Percentiles rank a stretch among this genome's conserved stretches.
Evolutionary conservation across 1,140 invertebrate genomes (phyloP).

Genomic region (Saccostrea cuccullata): DNA sequence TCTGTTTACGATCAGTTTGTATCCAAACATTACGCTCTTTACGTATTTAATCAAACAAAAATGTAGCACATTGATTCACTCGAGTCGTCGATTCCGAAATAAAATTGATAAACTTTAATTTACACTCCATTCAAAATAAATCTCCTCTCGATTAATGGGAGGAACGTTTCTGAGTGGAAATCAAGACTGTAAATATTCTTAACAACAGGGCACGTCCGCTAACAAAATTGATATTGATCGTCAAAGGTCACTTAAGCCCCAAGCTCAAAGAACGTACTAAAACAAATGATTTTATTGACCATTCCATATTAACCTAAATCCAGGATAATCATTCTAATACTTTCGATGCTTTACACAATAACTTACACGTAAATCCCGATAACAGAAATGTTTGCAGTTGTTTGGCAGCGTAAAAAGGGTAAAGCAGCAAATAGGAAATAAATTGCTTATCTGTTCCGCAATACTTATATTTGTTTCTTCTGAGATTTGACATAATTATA

Average conservation of each 20-base stretch:
- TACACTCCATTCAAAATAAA: conserved; percentile 3
- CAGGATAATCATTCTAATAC: background rate
- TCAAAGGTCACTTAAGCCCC: background rate
- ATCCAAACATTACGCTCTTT: background rate
- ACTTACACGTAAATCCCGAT: background rate
- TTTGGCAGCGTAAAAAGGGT: background rate
- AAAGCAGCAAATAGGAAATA: no score
- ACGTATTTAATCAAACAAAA: conserved; percentile 6
- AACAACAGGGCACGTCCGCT: conserved; percentile 11
- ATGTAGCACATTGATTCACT: background rate
- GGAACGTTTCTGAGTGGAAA: background rate
- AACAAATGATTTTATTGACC: conserved; percentile 17
- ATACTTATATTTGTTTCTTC: background rate
- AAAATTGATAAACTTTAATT: conserved; percentile 32
- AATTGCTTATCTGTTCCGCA: background rate
- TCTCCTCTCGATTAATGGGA: background rate
- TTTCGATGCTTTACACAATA: background rate
- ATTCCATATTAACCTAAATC: background rate
- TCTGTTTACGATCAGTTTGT: background rate
- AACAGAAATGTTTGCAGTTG: background rate
- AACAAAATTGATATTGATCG: conserved; percentile 32
- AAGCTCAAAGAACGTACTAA: conserved; percentile 13
- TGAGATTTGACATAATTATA: background rate
- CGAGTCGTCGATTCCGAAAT: background rate
- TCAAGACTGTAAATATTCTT: background rate